phyloP scores from a whole-genome alignment of 2,113 vertebrate genomes.

The Onychostruthus taczanowskii region DNA sequence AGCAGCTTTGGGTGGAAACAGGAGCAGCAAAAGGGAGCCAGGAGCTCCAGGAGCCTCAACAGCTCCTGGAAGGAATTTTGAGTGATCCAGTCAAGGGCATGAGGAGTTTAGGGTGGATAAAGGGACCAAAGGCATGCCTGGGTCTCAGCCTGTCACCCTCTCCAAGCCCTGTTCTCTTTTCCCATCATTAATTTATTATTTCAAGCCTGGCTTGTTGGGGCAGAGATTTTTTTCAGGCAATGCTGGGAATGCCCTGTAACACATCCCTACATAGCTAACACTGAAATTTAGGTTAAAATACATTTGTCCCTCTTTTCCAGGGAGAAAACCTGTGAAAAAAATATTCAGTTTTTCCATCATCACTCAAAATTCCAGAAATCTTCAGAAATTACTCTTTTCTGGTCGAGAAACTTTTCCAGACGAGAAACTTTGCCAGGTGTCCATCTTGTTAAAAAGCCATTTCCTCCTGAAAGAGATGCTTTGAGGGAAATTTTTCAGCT shows the following conservation, averaged over 20 bases:
- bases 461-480: neutral
- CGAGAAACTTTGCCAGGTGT: neutral
- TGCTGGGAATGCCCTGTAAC: neutral
- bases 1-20: neutral
- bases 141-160: fast-evolving
- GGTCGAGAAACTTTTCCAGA: neutral
- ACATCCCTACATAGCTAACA: fast-evolving
- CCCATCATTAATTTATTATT: neutral
- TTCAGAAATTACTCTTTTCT: neutral
- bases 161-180: neutral
- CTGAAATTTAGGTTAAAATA: neutral
- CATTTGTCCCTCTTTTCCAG: neutral
- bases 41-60: neutral
- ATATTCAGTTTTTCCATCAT: neutral
- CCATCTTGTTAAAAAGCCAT: neutral
- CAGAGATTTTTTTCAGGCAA: neutral
- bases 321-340: neutral
- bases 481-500: neutral
- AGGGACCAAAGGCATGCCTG: neutral
- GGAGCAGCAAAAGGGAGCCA: neutral
- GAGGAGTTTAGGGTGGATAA: neutral
- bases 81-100: fast-evolving
- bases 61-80: neutral
- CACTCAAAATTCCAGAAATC: neutral
- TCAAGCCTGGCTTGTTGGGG: neutral